Base-by-base conservation (phyloP, 2,888 invertebrate species). In the Laspeyria flexula region DNA sequence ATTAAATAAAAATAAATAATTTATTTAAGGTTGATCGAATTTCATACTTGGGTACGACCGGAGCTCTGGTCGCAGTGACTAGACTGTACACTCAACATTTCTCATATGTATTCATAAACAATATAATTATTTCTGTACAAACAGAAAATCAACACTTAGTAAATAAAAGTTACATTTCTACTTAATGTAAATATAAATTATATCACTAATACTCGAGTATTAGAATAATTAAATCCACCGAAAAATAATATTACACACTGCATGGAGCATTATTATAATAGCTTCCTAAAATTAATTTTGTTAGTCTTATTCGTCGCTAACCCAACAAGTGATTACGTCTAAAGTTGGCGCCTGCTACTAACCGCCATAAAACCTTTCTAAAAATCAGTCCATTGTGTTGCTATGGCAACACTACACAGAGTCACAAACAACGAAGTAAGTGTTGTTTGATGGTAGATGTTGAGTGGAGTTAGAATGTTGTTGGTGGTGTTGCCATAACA, bases 191-290 rank as follows among this genome's bases (percentile, higher is more conserved):
- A 86, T 83, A 88, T 87, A 87, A 85, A 87, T 88, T 85, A 86
- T 84, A 85, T 82, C 65, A 80, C 92, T 91, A 92, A 92, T 92
- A 92, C 91, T 91, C 91, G 91, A 91, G 91, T 90, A 92, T 91
- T 91, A 90, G 90, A 92, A 83, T 79, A 77, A 86, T 83, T 86
- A 86, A 87, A 90, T 87, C 75, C 90, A 90, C 85, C 86, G 85
- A 90, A 90, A 88, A 88, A 86, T 85, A 86, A 82, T 85, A 85
- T 84, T 81, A 86, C 86, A 89, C 88, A 85, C 87, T 82, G 83
- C 83, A 78, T 76, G 83, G 86, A 86, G 83, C 76, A 79, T 85
- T 83, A 85, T 69, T 75, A 83, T 73, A 79, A 75, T 85, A 82
- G 85, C 81, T 69, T 85, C 83, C 83, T 88, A 83, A 75, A 83